Conservation (phyloP, 2,888 invertebrate genomes). For the Apoda limacodes region DNA sequence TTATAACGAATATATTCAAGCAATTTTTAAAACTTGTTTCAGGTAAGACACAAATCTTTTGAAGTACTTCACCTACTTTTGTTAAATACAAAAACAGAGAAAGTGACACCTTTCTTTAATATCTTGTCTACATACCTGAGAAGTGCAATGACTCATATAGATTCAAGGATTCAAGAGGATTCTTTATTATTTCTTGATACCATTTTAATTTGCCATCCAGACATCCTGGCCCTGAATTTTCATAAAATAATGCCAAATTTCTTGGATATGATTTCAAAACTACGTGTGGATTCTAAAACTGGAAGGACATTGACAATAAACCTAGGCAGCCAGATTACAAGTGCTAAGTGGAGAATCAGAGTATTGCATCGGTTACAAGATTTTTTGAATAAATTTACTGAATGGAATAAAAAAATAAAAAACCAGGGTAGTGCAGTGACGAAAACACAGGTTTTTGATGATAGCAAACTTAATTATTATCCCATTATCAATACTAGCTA, state of each 20-base stretch:
- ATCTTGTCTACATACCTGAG: constrained; percentile 82
- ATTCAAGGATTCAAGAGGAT: constrained; percentile 83
- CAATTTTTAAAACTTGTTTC: too few species aligned
- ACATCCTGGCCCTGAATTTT: constrained; percentile 74
- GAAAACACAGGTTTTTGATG: constrained; percentile 32
- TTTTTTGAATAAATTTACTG: constrained; percentile 43
- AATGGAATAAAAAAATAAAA: constrained; percentile 31
- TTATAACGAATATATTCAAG: too few species aligned
- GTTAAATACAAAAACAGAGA: constrained; percentile 44
- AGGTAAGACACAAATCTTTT: constrained; percentile 68
- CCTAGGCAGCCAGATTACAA: constrained; percentile 78
- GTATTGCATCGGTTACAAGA: constrained; percentile 78
- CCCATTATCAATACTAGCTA: constrained; percentile 40
- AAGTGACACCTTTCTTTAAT: constrained; percentile 79
- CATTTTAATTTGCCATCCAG: constrained; percentile 75
- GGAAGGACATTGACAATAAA: constrained; percentile 77
- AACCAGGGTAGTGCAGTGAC: constrained; percentile 18
- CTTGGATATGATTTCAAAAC: constrained; percentile 85
- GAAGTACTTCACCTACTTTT: constrained; percentile 67
- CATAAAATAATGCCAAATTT: constrained; percentile 83
- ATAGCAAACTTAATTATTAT: constrained; percentile 34
- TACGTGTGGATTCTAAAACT: constrained; percentile 73
- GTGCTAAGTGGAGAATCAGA: constrained; percentile 82
- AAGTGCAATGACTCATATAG: constrained; percentile 93
- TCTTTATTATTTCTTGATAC: constrained; percentile 83